Conservation (phyloP, 2,113 vertebrate genomes). For the Rhagologus leucostigma region DNA sequence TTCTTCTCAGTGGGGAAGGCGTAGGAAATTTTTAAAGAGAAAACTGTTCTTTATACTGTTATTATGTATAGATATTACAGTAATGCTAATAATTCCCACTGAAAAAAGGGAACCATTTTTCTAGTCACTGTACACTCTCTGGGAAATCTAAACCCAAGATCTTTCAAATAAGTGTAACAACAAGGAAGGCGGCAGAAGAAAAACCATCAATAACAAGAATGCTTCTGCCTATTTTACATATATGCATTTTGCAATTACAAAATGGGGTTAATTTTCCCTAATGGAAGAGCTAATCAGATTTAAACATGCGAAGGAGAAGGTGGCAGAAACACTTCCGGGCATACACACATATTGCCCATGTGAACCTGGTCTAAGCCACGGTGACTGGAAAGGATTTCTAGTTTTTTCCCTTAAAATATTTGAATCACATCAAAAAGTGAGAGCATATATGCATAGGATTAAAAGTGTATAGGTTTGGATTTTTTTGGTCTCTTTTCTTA, state of each 20-base stretch:
- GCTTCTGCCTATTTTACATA: not conserved
- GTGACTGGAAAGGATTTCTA: not conserved
- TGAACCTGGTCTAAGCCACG: not conserved
- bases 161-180: not conserved
- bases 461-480: not conserved
- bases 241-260: not conserved
- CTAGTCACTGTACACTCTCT: not conserved
- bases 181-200: not conserved
- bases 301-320: not conserved
- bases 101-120: not conserved
- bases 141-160: not conserved
- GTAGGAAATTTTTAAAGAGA: not conserved
- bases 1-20: not conserved
- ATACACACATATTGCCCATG: not conserved
- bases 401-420: not conserved
- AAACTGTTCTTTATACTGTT: not conserved
- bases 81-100: not conserved
- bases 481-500: constrained; percentile 17
- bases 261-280: not conserved
- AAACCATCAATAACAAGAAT: not conserved
- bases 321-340: not conserved
- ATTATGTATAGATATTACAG: not conserved
- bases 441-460: not conserved
- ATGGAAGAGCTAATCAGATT: not conserved
- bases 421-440: not conserved